Conservation (phyloP, 2,797 vertebrate genomes). For the Antennarius maculatus region DNA sequence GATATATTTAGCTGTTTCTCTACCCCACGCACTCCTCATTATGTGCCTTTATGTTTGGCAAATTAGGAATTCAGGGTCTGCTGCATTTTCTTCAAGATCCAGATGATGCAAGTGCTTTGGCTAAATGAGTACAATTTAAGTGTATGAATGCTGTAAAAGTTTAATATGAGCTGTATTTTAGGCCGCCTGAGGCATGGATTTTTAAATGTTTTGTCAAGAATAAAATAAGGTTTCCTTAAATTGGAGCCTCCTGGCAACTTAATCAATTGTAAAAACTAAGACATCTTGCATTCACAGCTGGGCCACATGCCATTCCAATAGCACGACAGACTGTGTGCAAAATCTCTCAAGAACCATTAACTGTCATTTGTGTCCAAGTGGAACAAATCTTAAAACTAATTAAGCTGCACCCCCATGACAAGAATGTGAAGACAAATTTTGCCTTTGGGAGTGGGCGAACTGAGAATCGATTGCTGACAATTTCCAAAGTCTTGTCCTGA, state of each 20-base stretch:
- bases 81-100: conserved; percentile 21
- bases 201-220: conserved; percentile 48
- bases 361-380: conserved; percentile 74
- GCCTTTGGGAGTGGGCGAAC: conserved; percentile 47
- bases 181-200: conserved; percentile 22
- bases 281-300: conserved; percentile 73
- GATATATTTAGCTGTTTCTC: conserved; percentile 3
- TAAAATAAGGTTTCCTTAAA: conserved; percentile 44
- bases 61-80: conserved; percentile 16
- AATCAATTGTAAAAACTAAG: conserved; percentile 64
- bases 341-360: conserved; percentile 74
- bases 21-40: neutral
- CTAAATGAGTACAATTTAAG: conserved; percentile 29
- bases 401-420: conserved; percentile 61
- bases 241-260: conserved; percentile 51
- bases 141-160: conserved; percentile 29
- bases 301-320: conserved; percentile 61
- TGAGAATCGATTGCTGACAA: conserved; percentile 72
- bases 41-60: conserved; percentile 2
- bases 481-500: conserved; percentile 65
- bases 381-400: conserved; percentile 78
- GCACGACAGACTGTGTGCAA: conserved; percentile 63
- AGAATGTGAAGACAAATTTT: conserved; percentile 53
- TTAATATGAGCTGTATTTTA: conserved; percentile 19
- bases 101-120: conserved; percentile 30